Base-by-base conservation (phyloP, 2,113 vertebrate species). In the Albula goreensis region DNA sequence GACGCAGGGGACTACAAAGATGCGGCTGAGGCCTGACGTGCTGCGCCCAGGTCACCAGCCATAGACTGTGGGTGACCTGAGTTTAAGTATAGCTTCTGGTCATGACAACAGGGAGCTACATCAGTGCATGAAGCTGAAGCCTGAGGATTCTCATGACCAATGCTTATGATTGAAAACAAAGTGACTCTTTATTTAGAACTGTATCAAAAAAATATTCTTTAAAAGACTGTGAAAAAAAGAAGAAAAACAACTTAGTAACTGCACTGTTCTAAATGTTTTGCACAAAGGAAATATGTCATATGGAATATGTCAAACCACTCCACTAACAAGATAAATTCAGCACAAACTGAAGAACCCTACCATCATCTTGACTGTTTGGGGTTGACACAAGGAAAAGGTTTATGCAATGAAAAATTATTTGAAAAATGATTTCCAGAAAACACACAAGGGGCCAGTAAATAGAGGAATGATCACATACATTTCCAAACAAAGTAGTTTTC, bases 1-100 rank as follows among this genome's bases (percentile, higher is more conserved):
- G 96, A 96, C 85, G 50, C 92, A 9, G 92, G 92, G 0, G 93
- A 94, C 86, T 90, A 88, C 87, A 87, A 82, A 77, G 80, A 87
- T 4, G 66, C 57, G 0, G 19, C n/a, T 3, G 82, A 86, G 4
- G 1, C 12, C 48, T 70, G 63, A 78, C n/a, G 56, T 82, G 53
- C 50, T 83, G 41, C 50, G 86, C 57, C 19, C 22, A n/a, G 70
- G 70, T n/a, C 70, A 25, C 70, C 63, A n/a, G 6, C 48, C 15
- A 4, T 0, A 70, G 10, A 53, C 78, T 49, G 78, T 4, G 41
- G 4, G 41, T 49, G 78, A 50, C 12, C 12, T 25, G 41, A 12
- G 49, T 17, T 79, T 17, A 12, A 49, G 41, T 48, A 6, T 4
- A 17, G 78, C 49, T 79, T 5, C 48, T 48, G 78, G 78, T 3